phyloP scores from a whole-genome alignment of 2,113 vertebrate genomes.

The Mesoclemmys tuberculata region DNA sequence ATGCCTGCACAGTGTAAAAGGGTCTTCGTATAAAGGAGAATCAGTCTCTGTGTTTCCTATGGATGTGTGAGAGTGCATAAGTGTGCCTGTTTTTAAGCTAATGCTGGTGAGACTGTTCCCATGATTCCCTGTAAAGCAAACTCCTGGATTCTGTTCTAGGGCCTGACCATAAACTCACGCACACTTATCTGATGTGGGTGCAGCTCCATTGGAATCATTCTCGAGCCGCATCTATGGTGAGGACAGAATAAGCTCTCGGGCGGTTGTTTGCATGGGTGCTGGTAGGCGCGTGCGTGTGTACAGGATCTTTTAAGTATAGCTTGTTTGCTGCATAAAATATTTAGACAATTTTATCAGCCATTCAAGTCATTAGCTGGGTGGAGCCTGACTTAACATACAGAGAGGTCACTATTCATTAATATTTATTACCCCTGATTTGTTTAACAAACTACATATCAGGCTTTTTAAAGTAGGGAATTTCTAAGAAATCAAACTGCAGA shows the following conservation, averaged over 20 bases:
- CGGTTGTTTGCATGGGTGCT: neutral
- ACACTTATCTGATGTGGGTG: no score
- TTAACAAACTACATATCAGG: slow-evolving; percentile 51
- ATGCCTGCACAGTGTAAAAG: neutral
- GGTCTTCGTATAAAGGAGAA: neutral
- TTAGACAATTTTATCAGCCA: slow-evolving; percentile 49
- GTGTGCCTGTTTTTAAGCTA: no score
- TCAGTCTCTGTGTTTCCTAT: neutral
- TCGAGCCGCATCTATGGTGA: neutral
- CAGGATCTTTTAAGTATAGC: neutral
- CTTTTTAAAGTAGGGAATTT: slow-evolving; percentile 37
- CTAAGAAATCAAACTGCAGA: slow-evolving; percentile 36
- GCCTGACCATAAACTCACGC: neutral
- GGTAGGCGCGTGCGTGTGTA: accelerated
- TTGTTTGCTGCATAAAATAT: slow-evolving; percentile 43
- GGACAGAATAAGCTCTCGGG: neutral
- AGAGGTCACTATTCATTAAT: slow-evolving; percentile 62
- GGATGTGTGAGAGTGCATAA: neutral
- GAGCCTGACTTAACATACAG: slow-evolving; percentile 23
- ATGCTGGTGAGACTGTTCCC: neutral
- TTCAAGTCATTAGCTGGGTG: slow-evolving; percentile 53
- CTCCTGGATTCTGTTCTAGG: neutral
- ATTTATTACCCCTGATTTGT: slow-evolving; percentile 74
- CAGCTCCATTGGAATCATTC: neutral
- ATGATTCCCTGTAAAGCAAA: neutral